Conservation (phyloP, 1,140 invertebrate genomes). For the Scaptomyza montana region DNA sequence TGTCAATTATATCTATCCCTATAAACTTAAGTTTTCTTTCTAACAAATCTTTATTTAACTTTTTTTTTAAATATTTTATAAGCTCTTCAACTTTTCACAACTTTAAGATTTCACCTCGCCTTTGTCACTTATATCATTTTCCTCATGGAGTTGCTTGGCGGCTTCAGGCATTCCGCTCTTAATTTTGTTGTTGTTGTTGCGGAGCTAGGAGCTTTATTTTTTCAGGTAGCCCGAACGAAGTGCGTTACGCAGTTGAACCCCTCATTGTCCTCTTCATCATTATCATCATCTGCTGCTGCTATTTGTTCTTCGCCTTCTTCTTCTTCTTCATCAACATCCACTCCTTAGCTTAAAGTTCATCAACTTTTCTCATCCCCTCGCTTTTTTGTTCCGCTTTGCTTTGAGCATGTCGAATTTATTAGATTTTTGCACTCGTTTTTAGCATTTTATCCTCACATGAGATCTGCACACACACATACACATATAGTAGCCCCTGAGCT, state of each 20-base stretch:
- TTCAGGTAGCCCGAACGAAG: constrained; percentile 33
- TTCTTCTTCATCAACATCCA: constrained; percentile 1
- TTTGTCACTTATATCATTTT: constrained; percentile 26
- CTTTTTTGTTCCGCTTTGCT: neutral
- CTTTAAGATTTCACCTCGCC: constrained; percentile 20
- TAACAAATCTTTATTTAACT: too few relatives aligned
- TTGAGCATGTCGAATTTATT: constrained; percentile 60
- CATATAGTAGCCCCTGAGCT: constrained; percentile 9
- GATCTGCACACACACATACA: constrained; percentile 72
- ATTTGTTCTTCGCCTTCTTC: neutral
- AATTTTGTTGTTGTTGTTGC: constrained; percentile 17
- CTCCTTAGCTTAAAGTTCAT: constrained; percentile 59
- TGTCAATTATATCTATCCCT: too few relatives aligned
- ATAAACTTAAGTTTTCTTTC: too few relatives aligned
- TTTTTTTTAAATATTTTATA: too few relatives aligned
- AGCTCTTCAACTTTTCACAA: neutral
- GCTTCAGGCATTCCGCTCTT: constrained; percentile 32
- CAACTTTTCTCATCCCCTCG: constrained; percentile 56
- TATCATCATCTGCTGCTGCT: too few relatives aligned
- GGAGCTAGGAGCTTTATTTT: constrained; percentile 28
- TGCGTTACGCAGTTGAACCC: constrained; percentile 33
- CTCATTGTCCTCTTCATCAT: neutral
- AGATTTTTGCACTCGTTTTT: constrained; percentile 62
- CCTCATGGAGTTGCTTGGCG: constrained; percentile 26
- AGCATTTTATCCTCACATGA: constrained; percentile 59